Evolutionary conservation across 2,113 vertebrate genomes (phyloP).

Genomic region (Ammodytes marinus): DNA sequence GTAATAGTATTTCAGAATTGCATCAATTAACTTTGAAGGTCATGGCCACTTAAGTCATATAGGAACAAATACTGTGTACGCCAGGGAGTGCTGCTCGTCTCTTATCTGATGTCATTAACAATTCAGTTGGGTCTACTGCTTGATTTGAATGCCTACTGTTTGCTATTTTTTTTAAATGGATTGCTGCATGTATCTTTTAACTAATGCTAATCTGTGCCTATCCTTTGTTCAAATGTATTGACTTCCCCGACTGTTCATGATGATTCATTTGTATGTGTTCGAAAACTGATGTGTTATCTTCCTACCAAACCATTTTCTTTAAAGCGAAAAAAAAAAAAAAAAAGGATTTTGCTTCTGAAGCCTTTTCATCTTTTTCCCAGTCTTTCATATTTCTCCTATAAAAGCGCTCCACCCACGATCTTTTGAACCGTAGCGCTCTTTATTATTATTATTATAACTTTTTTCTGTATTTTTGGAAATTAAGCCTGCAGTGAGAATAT

Average conservation of each 20-base stretch:
- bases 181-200: conserved; percentile 74
- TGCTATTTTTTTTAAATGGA: conserved; percentile 65
- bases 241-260: background rate
- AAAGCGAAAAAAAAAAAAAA: conserved; percentile 8
- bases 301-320: conserved; percentile 4
- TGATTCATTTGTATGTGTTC: conserved; percentile 13
- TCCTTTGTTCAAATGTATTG: conserved; percentile 15
- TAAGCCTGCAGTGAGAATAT: conserved; percentile 4
- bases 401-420: background rate
- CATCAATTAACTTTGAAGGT: conserved; percentile 18
- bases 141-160: conserved; percentile 54
- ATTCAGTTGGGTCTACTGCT: conserved; percentile 45
- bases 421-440: conserved; percentile 11
- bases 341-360: conserved; percentile 17
- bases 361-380: conserved; percentile 17
- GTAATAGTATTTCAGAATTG: background rate
- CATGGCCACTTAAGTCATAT: background rate
- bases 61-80: conserved; percentile 10
- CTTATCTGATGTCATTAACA: conserved; percentile 48
- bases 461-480: background rate
- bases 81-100: conserved; percentile 15
- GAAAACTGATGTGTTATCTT: conserved; percentile 13
- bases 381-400: background rate
- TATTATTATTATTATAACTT: background rate
- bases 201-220: conserved; percentile 52